Percentiles rank a stretch among this genome's conserved stretches.
These are phyloP conservation scores for Cerastis leucographa DNA, from an alignment of 2,888 invertebrate genomes.

Conservation along the genomic window DNA sequence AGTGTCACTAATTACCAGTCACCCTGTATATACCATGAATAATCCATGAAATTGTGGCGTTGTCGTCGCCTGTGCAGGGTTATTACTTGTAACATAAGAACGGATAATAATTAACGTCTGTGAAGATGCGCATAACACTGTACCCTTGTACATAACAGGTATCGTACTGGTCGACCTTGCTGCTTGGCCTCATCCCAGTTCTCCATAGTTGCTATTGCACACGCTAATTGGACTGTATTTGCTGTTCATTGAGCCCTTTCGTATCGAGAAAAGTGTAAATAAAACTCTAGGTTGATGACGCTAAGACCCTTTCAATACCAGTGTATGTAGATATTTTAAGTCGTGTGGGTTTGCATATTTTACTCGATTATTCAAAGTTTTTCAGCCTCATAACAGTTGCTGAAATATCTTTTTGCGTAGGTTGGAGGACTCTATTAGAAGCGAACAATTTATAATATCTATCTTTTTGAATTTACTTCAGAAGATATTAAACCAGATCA, in stretches of 20 bases:
- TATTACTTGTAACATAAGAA: slow-evolving; percentile 49
- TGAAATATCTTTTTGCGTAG: slow-evolving; percentile 9
- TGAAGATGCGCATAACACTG: slow-evolving; percentile 60
- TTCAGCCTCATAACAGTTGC: background rate
- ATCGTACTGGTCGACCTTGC: slow-evolving; percentile 78
- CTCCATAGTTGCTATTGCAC: slow-evolving; percentile 62
- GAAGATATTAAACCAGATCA: background rate
- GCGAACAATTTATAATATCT: background rate
- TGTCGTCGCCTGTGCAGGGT: slow-evolving; percentile 6
- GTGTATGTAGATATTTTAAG: background rate
- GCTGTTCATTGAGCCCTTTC: slow-evolving; percentile 63
- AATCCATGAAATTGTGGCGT: slow-evolving; percentile 19
- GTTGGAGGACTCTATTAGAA: background rate
- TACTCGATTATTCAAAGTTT: background rate
- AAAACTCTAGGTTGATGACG: slow-evolving; percentile 1
- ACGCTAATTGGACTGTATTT: slow-evolving; percentile 65
- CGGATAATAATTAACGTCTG: slow-evolving; percentile 48
- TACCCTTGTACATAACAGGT: slow-evolving; percentile 64
- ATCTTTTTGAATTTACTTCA: background rate
- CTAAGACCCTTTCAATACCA: background rate
- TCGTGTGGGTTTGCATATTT: background rate
- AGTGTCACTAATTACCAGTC: no score
- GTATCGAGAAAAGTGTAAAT: slow-evolving; percentile 16
- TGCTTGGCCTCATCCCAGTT: slow-evolving; percentile 75
- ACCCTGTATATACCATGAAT: slow-evolving; percentile 25